Evolutionary conservation across 2,888 invertebrate species (phyloP), one percentile per base, ranked within the genome.

Genomic region (Caradrina clavipalpis): DNA sequence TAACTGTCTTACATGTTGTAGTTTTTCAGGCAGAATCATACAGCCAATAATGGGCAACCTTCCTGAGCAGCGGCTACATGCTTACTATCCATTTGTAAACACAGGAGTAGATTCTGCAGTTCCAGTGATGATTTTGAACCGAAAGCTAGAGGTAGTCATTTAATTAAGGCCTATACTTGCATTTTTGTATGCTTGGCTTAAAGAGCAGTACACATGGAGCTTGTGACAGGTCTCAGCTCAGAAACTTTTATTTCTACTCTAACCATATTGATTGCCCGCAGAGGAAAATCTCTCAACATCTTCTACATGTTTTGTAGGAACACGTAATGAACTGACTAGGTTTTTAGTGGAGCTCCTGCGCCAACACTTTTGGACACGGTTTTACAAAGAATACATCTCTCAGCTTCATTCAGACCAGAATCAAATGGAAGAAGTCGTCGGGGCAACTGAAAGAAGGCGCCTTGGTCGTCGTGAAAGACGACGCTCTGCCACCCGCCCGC

Each of bases 81-180:
- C 64, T 50, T 66, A 73, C 8, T 74, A 61, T 47, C 73, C 72
- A 6, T 79, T 79, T n/a, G n/a, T n/a, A n/a, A n/a, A n/a, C n/a
- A n/a, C n/a, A n/a, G n/a, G n/a, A n/a, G n/a, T n/a, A n/a, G n/a
- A n/a, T n/a, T n/a, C n/a, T n/a, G n/a, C n/a, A n/a, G n/a, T n/a
- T n/a, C n/a, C n/a, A n/a, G n/a, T n/a, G n/a, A n/a, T n/a, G n/a
- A n/a, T n/a, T n/a, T n/a, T n/a, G n/a, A n/a, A n/a, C n/a, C n/a
- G n/a, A n/a, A n/a, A n/a, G n/a, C n/a, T n/a, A n/a, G n/a, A n/a
- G n/a, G n/a, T n/a, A n/a, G n/a, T n/a, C n/a, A n/a, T n/a, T n/a
- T n/a, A n/a, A n/a, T n/a, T n/a, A n/a, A n/a, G n/a, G n/a, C n/a
- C n/a, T 47, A n/a, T n/a, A 42, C 13, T 42, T 42, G 39, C 13